A percentile compares a stretch with the other conserved stretches of the same genome.
Evolutionary conservation across 2,797 vertebrate genomes (phyloP).

Genomic region (Monodelphis domestica): DNA sequence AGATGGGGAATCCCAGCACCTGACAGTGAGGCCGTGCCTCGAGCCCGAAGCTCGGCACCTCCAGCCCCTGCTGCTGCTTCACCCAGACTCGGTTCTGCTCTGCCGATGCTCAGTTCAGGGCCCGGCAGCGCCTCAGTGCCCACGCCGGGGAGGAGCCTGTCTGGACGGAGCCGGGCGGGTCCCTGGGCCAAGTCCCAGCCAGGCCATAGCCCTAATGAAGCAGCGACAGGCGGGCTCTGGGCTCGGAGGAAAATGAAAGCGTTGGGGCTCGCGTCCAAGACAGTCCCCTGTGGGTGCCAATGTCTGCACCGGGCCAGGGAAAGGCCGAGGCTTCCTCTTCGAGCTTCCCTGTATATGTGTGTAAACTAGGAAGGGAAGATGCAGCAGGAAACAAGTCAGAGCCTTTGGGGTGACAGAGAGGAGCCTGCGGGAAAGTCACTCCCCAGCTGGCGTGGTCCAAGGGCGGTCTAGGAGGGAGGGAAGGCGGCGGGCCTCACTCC

Average conservation of each 20-base stretch:
- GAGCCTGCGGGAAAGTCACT: neutral
- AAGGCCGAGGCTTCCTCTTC: accelerated
- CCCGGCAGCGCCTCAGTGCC: neutral
- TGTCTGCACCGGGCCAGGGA: no score
- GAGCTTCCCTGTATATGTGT: neutral
- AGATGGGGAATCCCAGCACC: constrained; percentile 13
- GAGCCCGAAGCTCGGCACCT: neutral
- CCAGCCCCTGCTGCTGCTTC: neutral
- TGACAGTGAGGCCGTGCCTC: no score
- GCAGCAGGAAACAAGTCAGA: neutral
- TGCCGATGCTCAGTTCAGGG: neutral
- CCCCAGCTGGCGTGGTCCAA: no score
- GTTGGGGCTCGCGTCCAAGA: neutral
- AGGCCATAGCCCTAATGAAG: neutral
- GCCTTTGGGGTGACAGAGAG: no score
- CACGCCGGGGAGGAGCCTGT: neutral
- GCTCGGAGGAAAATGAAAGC: neutral
- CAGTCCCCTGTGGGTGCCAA: neutral
- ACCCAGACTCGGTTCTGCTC: neutral
- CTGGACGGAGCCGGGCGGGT: neutral
- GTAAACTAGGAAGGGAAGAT: neutral
- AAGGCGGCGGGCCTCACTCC: neutral
- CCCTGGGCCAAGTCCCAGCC: neutral
- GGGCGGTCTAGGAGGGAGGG: no score
- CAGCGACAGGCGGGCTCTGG: neutral